Evolutionary conservation across 2,113 vertebrate genomes (phyloP).

Genomic region (Leucosticte australis): DNA sequence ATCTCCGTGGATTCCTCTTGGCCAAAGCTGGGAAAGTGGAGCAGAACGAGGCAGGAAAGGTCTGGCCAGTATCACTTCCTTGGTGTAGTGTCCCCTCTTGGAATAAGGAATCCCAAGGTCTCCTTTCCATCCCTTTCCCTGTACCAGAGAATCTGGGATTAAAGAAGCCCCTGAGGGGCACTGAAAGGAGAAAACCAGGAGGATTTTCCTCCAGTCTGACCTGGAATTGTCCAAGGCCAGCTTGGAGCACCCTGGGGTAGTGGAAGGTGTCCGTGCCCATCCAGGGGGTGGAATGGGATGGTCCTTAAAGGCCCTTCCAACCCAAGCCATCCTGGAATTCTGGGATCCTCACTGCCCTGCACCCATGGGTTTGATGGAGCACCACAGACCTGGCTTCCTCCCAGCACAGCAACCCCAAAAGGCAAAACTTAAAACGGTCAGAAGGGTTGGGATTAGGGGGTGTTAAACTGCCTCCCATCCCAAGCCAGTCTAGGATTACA

Average conservation of each 20-base stretch:
- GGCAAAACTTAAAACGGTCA: accelerated
- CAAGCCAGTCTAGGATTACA: not conserved
- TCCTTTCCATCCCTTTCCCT: not conserved
- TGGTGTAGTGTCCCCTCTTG: not conserved
- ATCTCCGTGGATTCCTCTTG: not conserved
- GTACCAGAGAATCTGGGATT: not conserved
- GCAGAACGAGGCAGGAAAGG: not conserved
- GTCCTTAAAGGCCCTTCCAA: not conserved
- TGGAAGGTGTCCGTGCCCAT: not conserved
- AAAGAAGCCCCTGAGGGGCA: not conserved
- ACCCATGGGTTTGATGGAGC: not conserved
- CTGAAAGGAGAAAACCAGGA: no score
- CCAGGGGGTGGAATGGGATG: not conserved
- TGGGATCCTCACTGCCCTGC: not conserved
- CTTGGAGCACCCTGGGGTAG: accelerated
- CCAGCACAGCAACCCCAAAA: not conserved
- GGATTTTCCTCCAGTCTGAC: not conserved
- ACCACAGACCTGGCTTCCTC: accelerated
- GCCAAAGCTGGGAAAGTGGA: not conserved
- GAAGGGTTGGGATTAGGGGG: not conserved
- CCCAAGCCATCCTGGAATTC: not conserved
- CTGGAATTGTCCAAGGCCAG: not conserved
- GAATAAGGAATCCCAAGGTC: no score
- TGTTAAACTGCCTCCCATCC: not conserved
- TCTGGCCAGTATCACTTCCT: not conserved